These are phyloP conservation scores for Panthera leo DNA, from an alignment of 2,113 vertebrate genomes.

Conservation along the genomic window DNA sequence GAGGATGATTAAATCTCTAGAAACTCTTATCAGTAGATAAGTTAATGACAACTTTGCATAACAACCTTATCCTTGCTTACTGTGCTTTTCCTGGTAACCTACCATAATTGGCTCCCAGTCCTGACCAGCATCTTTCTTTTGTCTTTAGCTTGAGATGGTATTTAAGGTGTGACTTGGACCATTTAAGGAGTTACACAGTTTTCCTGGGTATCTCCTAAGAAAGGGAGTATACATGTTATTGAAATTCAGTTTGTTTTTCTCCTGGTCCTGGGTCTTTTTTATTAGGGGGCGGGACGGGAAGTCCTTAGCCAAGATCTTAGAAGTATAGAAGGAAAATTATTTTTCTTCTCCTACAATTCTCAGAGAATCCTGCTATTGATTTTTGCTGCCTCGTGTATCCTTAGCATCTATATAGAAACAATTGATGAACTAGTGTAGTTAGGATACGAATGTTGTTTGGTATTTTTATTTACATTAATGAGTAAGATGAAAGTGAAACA, in stretches of 20 bases:
- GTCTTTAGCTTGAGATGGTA: background rate
- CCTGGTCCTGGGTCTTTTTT: background rate
- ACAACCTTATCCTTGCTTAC: background rate
- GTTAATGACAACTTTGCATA: background rate
- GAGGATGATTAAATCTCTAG: background rate
- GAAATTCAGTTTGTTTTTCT: background rate
- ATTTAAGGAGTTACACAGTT: background rate
- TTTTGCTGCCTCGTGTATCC: background rate
- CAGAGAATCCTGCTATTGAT: background rate
- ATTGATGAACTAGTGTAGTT: background rate
- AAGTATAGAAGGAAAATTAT: background rate
- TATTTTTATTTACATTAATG: constrained; percentile 13
- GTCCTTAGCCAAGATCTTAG: background rate
- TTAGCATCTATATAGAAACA: background rate
- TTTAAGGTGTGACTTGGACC: background rate
- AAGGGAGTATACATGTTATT: background rate
- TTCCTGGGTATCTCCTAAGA: background rate
- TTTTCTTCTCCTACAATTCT: background rate
- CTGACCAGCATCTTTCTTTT: background rate
- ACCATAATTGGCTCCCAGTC: background rate
- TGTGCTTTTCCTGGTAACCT: background rate
- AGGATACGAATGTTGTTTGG: background rate
- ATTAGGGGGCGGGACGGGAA: no score
- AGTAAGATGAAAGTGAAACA: background rate
- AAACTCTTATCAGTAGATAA: background rate